Evolutionary conservation across 2,888 invertebrate species (phyloP).

Genomic region (Nemapogon koenigi): DNA sequence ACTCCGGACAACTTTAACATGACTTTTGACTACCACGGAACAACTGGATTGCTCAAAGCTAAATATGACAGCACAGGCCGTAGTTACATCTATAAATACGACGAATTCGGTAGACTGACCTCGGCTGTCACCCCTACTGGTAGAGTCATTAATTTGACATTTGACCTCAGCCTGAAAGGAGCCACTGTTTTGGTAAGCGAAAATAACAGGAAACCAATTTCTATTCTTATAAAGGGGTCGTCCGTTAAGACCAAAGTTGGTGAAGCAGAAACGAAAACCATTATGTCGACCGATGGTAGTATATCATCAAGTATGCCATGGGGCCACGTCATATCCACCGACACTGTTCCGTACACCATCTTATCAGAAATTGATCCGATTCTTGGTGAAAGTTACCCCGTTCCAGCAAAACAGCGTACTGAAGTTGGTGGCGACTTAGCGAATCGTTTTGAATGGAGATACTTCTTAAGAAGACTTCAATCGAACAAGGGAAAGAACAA

Average conservation of each 20-base stretch:
- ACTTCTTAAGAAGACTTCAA: constrained; percentile 81
- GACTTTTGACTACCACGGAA: constrained; percentile 92
- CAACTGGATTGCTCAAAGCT: constrained; percentile 86
- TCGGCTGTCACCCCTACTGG: constrained; percentile 96
- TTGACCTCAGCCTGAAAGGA: constrained; percentile 90
- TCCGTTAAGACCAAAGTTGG: constrained; percentile 83
- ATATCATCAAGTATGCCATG: constrained; percentile 83
- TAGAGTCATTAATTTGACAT: constrained; percentile 84
- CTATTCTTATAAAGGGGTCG: constrained; percentile 87
- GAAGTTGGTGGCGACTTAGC: constrained; percentile 90
- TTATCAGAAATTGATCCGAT: constrained; percentile 88
- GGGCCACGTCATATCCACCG: constrained; percentile 88
- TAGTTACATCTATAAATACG: constrained; percentile 93
- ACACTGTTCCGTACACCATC: constrained; percentile 89
- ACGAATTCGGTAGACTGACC: constrained; percentile 90
- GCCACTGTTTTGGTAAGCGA: constrained; percentile 86
- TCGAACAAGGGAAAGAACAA: constrained; percentile 66
- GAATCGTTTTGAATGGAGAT: constrained; percentile 95
- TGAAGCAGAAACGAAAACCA: constrained; percentile 82
- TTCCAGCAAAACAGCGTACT: constrained; percentile 88
- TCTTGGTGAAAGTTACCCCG: constrained; percentile 89
- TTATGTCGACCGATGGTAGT: constrained; percentile 82
- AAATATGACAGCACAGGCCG: constrained; percentile 89
- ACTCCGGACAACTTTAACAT: constrained; percentile 94
- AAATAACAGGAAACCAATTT: constrained; percentile 81